Evolutionary conservation across 1,140 invertebrate species (phyloP), one percentile per base, ranked within the genome.

Genomic region (Heliconius melpomene): DNA sequence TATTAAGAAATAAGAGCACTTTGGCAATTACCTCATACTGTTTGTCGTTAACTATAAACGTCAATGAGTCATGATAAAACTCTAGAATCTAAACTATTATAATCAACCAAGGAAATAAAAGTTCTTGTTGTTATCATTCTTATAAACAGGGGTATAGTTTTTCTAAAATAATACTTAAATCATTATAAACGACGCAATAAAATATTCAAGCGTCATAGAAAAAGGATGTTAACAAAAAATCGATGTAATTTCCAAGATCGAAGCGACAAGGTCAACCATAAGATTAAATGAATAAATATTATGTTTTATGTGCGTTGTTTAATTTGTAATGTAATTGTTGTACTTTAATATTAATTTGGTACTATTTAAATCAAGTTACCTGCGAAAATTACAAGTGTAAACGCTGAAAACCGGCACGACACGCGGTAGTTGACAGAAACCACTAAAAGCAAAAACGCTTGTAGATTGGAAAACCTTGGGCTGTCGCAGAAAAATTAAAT

Each of bases 341-440:
- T 5, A n/a, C 5, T 66, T 18, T 66, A 66, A 29, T 26, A 29
- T 66, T 11, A 66, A 13, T 66, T 29, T 11, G 29, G 11, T 66
- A 66, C 11, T 29, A 66, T 6, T 23, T 76, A 11, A 52, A 54
- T 23, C 18, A 11, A 32, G 54, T 46, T 79, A 79, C 77, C 77
- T 74, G 36, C 60, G 7, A 36, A 60, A 78, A 50, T 79, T 26
- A 66, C 52, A 66, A 29, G 38, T 16, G 54, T 36, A 79, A 60
- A 66, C 32, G 77, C 72, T 46, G n/a, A 50, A 72, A 78, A 72
- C 77, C 70, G 50, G 54, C 72, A 9, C 46, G 32, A 66, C 77
- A 79, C 77, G 77, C 77, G 72, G 77, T 76, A 76, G 66, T 18
- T 76, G 74, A 76, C 74, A 76, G 54, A 76, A 66, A 66, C 20